These are phyloP conservation scores for Lacanobia oleracea DNA, from an alignment of 2,888 invertebrate species.

Conservation along the genomic window DNA sequence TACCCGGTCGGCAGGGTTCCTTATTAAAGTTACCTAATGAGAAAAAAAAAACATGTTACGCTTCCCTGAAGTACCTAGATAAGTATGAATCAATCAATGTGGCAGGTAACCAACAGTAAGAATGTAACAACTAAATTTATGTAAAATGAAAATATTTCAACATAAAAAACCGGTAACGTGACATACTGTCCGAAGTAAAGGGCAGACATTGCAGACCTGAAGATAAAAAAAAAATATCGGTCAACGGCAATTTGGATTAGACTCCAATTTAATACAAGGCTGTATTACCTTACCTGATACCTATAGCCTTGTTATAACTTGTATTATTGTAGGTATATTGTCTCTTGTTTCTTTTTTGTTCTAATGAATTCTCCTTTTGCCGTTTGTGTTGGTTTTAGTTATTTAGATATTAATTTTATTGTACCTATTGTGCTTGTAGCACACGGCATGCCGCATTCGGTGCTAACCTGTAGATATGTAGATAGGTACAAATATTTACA, in stretches of 20 bases:
- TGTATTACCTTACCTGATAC: constrained; percentile 15
- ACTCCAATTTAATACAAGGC: constrained; percentile 1
- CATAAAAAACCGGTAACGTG: not conserved
- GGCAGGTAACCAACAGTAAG: not conserved
- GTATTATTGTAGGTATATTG: too few relatives aligned
- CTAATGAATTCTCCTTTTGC: too few relatives aligned
- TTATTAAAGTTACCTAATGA: not conserved
- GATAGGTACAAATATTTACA: too few relatives aligned
- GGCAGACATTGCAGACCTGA: not conserved
- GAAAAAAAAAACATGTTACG: not conserved
- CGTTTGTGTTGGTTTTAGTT: too few relatives aligned
- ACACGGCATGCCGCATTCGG: too few relatives aligned
- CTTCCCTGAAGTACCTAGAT: not conserved
- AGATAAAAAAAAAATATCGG: constrained; percentile 21
- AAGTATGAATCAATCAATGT: not conserved
- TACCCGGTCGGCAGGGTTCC: not conserved
- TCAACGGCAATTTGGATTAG: constrained; percentile 16
- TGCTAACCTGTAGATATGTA: too few relatives aligned
- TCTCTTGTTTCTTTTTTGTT: too few relatives aligned
- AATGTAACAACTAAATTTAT: not conserved
- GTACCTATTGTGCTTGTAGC: too few relatives aligned
- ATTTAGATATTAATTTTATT: too few relatives aligned
- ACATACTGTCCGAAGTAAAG: not conserved
- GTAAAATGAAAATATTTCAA: not conserved
- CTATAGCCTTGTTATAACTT: too few relatives aligned